These are phyloP conservation scores for Drosophila testacea DNA, from an alignment of 2,888 invertebrate species.

Conservation along the genomic window DNA sequence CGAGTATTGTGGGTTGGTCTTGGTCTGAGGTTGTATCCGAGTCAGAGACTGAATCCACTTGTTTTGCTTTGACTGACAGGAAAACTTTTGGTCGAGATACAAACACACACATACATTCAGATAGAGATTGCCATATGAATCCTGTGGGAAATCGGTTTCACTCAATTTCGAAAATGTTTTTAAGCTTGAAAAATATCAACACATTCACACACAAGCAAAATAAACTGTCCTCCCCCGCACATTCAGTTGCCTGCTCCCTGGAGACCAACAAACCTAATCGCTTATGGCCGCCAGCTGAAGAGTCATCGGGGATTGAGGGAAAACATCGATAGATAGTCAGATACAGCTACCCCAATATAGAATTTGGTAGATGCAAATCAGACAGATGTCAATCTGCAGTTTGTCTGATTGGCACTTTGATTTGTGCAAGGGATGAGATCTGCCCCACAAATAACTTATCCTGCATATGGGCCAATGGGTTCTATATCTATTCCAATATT, in stretches of 20 bases:
- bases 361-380: slow-evolving; percentile 64
- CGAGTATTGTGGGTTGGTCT: slow-evolving; percentile 67
- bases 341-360: slow-evolving; percentile 43
- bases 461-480: slow-evolving; percentile 1
- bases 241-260: slow-evolving; percentile 47
- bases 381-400: slow-evolving; percentile 76
- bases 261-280: slow-evolving; percentile 81
- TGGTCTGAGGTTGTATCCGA: slow-evolving; percentile 34
- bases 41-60: slow-evolving; percentile 37
- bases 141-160: slow-evolving; percentile 79
- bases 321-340: not conserved
- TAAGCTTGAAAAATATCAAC: slow-evolving; percentile 59
- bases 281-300: slow-evolving; percentile 72
- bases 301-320: slow-evolving; percentile 64
- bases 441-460: slow-evolving; percentile 2
- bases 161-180: slow-evolving; percentile 77
- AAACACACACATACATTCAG: slow-evolving; percentile 6
- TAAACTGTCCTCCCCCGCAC: slow-evolving; percentile 8
- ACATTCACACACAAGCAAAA: slow-evolving; percentile 45
- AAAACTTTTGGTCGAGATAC: slow-evolving; percentile 47
- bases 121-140: slow-evolving; percentile 46
- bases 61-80: slow-evolving; percentile 49
- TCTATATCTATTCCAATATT: slow-evolving; percentile 25
- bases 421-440: slow-evolving; percentile 36
- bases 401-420: slow-evolving; percentile 68